Evolutionary conservation across 1,140 invertebrate genomes (phyloP).

Genomic region (Lethrus apterus): DNA sequence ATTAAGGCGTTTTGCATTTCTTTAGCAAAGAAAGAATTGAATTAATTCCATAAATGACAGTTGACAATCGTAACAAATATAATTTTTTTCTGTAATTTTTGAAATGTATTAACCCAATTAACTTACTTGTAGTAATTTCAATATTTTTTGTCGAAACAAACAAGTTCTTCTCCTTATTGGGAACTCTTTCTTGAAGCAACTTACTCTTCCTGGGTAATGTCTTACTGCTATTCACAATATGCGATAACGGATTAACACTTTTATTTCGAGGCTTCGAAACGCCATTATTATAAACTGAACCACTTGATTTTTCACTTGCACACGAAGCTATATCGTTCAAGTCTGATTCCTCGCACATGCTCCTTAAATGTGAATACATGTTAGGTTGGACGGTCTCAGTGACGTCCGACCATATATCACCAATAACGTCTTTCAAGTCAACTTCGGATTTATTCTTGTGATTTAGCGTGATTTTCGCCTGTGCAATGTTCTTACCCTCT

Average conservation of each 20-base stretch:
- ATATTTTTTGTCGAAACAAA: conserved; percentile 12
- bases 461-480: conserved; percentile 19
- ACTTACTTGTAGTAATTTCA: conserved; percentile 10
- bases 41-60: too few relatives aligned
- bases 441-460: conserved; percentile 32
- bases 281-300: background rate
- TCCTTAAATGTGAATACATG: background rate
- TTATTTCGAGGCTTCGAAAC: conserved; percentile 24
- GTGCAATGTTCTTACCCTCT: conserved; percentile 24
- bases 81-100: too few relatives aligned
- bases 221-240: conserved; percentile 27
- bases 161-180: conserved; percentile 2
- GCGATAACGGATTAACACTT: conserved; percentile 30
- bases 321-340: background rate
- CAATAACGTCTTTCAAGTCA: conserved; percentile 40
- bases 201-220: conserved; percentile 19
- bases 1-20: too few relatives aligned
- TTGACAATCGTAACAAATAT: too few relatives aligned
- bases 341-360: background rate
- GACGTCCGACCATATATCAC: conserved; percentile 35
- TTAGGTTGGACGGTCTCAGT: conserved; percentile 23
- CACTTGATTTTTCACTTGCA: conserved; percentile 1
- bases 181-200: conserved; percentile 3
- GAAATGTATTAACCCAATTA: too few relatives aligned
- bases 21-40: too few relatives aligned